A percentile compares a stretch with the other conserved stretches of the same genome.
Conservation (phyloP, 92 coral and sea anemone genomes). For the Siderastrea siderea region DNA sequence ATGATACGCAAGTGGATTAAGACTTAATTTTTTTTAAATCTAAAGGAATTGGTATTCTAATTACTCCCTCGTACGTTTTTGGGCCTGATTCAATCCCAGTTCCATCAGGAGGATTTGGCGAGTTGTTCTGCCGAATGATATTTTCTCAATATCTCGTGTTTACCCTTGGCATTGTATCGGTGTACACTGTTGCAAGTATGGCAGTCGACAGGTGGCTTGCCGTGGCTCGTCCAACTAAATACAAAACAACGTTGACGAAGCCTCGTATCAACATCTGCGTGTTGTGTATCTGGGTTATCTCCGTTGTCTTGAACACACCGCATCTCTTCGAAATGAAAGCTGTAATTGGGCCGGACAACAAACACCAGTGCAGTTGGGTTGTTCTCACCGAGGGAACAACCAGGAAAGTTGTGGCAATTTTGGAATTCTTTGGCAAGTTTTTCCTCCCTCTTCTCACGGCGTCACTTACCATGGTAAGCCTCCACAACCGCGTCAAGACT, state of each 20-base stretch:
- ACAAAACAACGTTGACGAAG: constrained; percentile 75
- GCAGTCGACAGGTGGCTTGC: constrained; percentile 95
- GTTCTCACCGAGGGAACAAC: constrained; percentile 62
- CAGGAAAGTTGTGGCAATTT: constrained; percentile 80
- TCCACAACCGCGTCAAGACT: constrained; percentile 62
- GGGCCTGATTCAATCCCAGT: constrained; percentile 59
- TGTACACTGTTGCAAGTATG: constrained; percentile 87
- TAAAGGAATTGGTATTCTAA: constrained; percentile 78
- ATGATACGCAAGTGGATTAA: background rate
- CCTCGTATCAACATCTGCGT: constrained; percentile 72
- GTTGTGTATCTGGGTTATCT: constrained; percentile 72
- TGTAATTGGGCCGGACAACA: constrained; percentile 31
- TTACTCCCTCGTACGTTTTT: constrained; percentile 86
- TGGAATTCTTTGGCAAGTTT: constrained; percentile 84
- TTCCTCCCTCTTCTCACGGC: constrained; percentile 78
- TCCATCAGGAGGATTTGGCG: constrained; percentile 79
- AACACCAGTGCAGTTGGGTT: constrained; percentile 79
- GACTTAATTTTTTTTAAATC: background rate
- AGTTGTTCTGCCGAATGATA: constrained; percentile 85
- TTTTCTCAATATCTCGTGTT: constrained; percentile 90
- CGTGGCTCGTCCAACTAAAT: constrained; percentile 84
- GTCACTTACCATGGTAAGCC: constrained; percentile 73
- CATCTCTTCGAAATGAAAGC: constrained; percentile 89
- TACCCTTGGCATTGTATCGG: constrained; percentile 93
- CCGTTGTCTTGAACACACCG: constrained; percentile 86